Base-by-base conservation (phyloP, 2,888 invertebrate species). In the Noctuana brunneofusca region DNA sequence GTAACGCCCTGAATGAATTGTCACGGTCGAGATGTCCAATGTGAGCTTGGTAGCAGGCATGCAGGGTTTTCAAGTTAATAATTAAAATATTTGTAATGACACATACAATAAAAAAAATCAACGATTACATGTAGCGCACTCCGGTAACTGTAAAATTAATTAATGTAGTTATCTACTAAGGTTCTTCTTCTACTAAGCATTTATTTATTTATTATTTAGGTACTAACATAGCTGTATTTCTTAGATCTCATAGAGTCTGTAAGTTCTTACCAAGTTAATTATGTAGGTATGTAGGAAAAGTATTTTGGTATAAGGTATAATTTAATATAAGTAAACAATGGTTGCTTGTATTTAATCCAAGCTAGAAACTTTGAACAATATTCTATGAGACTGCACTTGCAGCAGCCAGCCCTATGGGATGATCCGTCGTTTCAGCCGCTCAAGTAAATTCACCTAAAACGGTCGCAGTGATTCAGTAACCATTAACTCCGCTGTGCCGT, bases 1-100 rank as follows among this genome's bases (percentile, higher is more conserved):
- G 76, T 81, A 78, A 70, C 73, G 75, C 87, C 84, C 87, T 86
- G 78, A 81, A 79, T 81, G 79, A 81, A 78, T 78, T 81, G 87
- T 89, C 79, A 87, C 88, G 90, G 81, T 89, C 80, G 88, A 75
- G 79, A 80, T 84, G 75, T 75, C 71, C 72, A 75, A 74, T 74
- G 72, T 74, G 74, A 73, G 62, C 49, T 49, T 62, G 38, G 5
- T 62, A 62, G 55, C 55, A 49, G 55, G 24, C 24, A 20, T 22
- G 20, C 53, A 59, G 59, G 59, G 59, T 32, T 59, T 14, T 5
- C 53, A 53, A 59, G n/a, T 50, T 24, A 43, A 11, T 43, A 43
- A 18, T 35, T 4, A 38, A 24, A 5, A 4, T 5, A 3, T 6
- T 30, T 1, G 9, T 30, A 9, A 30, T 30, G 2, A n/a, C n/a